phyloP scores from a whole-genome alignment of 2,888 invertebrate species.

The Tanypteryx hageni region DNA sequence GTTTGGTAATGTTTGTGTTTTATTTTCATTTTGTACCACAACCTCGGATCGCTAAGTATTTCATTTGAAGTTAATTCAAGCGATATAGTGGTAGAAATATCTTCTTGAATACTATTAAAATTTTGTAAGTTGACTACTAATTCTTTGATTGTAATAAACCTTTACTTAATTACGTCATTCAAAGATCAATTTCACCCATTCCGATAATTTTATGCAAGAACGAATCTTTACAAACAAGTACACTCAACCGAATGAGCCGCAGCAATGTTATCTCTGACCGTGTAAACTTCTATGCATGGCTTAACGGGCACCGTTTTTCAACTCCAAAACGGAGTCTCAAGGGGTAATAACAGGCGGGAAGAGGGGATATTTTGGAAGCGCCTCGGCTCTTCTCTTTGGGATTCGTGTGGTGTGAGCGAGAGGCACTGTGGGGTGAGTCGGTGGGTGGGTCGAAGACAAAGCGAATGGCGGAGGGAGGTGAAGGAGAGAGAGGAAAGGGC shows the following conservation, averaged over 20 bases:
- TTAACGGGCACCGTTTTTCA: not conserved
- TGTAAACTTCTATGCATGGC: not conserved
- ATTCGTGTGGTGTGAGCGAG: slow-evolving; percentile 1
- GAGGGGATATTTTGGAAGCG: slow-evolving; percentile 42
- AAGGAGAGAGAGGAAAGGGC: slow-evolving; percentile 1
- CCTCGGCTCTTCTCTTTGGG: slow-evolving; percentile 4
- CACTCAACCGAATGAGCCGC: not conserved
- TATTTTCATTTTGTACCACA: too few relatives aligned
- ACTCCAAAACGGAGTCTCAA: not conserved
- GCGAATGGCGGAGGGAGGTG: slow-evolving; percentile 37
- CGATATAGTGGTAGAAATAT: too few relatives aligned
- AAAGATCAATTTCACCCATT: not conserved
- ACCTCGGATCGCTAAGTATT: too few relatives aligned
- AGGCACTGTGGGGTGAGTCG: not conserved
- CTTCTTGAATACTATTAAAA: too few relatives aligned
- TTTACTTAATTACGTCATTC: too few relatives aligned
- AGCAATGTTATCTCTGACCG: not conserved
- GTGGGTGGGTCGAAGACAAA: slow-evolving; percentile 56
- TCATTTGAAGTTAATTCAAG: too few relatives aligned
- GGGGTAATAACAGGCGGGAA: slow-evolving; percentile 26
- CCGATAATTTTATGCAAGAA: not conserved
- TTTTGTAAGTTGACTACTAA: too few relatives aligned
- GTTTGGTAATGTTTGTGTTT: too few relatives aligned
- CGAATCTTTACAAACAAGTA: not conserved
- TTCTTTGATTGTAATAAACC: too few relatives aligned